Evolutionary conservation across 2,113 vertebrate species (phyloP), one percentile per base, ranked within the genome.

Genomic region (Atrichornis clamosus): DNA sequence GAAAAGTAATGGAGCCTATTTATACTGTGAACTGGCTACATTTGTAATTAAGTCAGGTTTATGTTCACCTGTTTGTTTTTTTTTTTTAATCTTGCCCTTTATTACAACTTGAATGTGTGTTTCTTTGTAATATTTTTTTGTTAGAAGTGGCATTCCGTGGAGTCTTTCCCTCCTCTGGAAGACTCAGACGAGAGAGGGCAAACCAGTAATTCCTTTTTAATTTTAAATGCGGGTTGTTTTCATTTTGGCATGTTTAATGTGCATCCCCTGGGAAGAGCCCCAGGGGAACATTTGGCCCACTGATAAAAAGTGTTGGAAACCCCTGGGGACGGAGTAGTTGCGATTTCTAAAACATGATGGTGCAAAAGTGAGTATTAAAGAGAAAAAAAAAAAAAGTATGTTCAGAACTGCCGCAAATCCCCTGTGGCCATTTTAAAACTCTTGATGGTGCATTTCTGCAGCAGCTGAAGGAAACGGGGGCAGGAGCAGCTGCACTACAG

Each of bases 131-230:
- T 37, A 8, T 13, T 56, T 50, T 64, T 47, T 33, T 0, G 0
- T 22, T 33, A 9, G 37, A 20, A 55, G 7, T 10, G 11, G 7
- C 13, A 1, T 15, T 84, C 22, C 8, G 33, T 28, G 3, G 17
- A 13, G 9, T n/a, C 26, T 18, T 7, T 35, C 7, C 9, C 32
- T 58, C 33, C 15, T 74, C 19, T 6, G 2, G 27, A 42, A 39
- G 21, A 7, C 1, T 0, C 1, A 9, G 8, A 15, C 2, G 0
- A n/a, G n/a, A n/a, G n/a, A n/a, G 10, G 35, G 13, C 9, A 13
- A 65, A 41, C 18, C 41, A 19, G 0, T 11, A 16, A 23, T 33
- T n/a, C 24, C 19, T 11, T 35, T 53, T 28, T 53, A 53, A 28
- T 21, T 63, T 35, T 32, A 41, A 77, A 62, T 6, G 26, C 23